phyloP scores from a whole-genome alignment of 2,888 invertebrate species.

The Tiphia femorata region DNA sequence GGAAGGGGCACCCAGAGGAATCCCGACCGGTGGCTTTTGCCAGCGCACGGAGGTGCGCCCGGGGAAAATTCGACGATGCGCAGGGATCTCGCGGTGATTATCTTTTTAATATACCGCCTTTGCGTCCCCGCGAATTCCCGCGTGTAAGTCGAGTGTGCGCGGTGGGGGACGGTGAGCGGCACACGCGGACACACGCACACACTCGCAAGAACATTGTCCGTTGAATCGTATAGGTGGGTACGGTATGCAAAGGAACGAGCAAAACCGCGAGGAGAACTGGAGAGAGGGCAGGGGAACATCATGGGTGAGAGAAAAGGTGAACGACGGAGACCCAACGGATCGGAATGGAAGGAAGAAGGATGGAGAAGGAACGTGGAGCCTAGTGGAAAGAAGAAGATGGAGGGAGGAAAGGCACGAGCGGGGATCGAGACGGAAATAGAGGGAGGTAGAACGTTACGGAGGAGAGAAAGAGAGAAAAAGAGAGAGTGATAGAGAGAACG shows the following conservation, averaged over 20 bases:
- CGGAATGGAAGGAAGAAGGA: neutral
- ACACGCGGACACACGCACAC: conserved; percentile 9
- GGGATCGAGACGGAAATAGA: conserved; percentile 10
- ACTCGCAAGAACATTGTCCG: conserved; percentile 15
- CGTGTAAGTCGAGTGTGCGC: conserved; percentile 11
- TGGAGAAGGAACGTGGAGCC: neutral
- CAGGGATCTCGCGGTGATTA: conserved; percentile 34
- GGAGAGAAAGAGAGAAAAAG: conserved; percentile 26
- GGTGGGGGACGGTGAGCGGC: neutral
- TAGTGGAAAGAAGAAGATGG: conserved; percentile 7
- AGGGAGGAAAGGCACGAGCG: conserved; percentile 14
- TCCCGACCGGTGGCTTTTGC: conserved; percentile 15
- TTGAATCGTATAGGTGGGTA: conserved; percentile 23
- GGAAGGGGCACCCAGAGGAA: conserved; percentile 19
- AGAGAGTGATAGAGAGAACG: no score
- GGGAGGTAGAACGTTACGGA: no score
- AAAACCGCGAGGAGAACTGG: conserved; percentile 21
- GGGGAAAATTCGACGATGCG: conserved; percentile 32
- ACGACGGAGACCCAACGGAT: conserved; percentile 3
- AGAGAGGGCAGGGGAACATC: conserved; percentile 13
- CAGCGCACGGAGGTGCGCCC: neutral
- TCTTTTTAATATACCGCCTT: conserved; percentile 47
- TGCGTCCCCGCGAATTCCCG: conserved; percentile 33
- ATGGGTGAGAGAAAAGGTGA: conserved; percentile 13
- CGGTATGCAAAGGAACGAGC: conserved; percentile 42